Evolutionary conservation across 2,888 invertebrate species (phyloP), one percentile per base, ranked within the genome.

Genomic region (Oligia strigilis): DNA sequence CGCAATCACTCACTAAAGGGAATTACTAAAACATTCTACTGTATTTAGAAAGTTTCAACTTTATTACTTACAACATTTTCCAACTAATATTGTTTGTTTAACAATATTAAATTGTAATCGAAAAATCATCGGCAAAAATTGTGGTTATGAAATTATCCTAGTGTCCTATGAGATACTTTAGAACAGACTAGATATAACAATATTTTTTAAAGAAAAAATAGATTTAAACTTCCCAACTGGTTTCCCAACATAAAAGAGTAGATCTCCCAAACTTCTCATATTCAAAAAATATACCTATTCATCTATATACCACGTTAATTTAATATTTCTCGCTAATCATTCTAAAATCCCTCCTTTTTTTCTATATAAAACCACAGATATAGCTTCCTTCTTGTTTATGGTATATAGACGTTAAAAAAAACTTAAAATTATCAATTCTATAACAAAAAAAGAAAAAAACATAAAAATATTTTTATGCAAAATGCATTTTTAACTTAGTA

Each of bases 341-440:
- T 76, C 71, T 82, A 78, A 80, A 87, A 76, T 79, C 72, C 74
- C 70, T 69, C 71, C 72, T 60, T 76, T 85, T 77, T 74, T 49
- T 67, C 86, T 83, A 85, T 80, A 72, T 83, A 84, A 86, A 78
- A 84, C 79, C 86, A 85, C 78, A 84, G 84, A 85, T 62, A 75
- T n/a, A 85, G 78, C 82, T 82, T 78, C 19, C 62, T 52, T 29
- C 69, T 72, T 66, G 2, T 82, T 82, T 65, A 72, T 85, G 86
- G 86, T 84, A 85, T 82, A 84, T 79, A 84, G 84, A 84, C 78
- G 74, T 60, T 40, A 9, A 49, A 76, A 87, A 72, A 76, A 87
- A 72, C 75, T 83, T 58, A 83, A 83, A 84, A 74, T 87, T 70
- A 78, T 72, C 58, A 75, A 84, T 79, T 78, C 62, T 86, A 78